A percentile compares a stretch with the other conserved stretches of the same genome.
Evolutionary conservation across 2,113 vertebrate species (phyloP).

Genomic region (Willisornis vidua): DNA sequence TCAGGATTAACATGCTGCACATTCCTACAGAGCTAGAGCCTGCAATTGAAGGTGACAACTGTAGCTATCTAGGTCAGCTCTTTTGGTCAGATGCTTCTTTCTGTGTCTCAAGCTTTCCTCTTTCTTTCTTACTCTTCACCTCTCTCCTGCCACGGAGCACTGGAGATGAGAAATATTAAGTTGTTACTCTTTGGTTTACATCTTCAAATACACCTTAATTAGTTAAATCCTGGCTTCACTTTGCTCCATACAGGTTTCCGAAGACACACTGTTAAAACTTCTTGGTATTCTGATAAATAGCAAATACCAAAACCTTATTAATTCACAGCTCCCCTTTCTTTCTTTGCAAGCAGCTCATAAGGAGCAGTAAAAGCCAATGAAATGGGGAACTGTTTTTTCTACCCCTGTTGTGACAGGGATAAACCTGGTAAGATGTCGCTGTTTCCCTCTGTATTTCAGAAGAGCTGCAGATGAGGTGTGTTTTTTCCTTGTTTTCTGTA

Average conservation of each 20-base stretch:
- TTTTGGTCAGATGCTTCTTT: neutral
- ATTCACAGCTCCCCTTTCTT: neutral
- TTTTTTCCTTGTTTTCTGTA: neutral
- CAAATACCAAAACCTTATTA: neutral
- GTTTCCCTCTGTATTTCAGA: neutral
- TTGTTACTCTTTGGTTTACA: neutral
- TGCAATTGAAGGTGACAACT: constrained; percentile 16
- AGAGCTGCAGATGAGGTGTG: neutral
- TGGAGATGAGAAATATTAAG: neutral
- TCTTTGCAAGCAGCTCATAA: neutral
- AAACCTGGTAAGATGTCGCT: neutral
- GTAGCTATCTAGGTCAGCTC: constrained; percentile 17
- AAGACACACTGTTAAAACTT: neutral
- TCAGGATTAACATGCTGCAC: neutral
- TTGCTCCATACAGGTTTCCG: neutral
- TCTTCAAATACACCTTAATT: neutral
- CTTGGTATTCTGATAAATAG: neutral
- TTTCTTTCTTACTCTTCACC: neutral
- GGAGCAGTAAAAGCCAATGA: neutral
- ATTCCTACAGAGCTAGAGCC: neutral
- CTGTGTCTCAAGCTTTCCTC: neutral
- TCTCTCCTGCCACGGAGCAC: neutral
- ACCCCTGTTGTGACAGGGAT: neutral
- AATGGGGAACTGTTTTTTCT: neutral
- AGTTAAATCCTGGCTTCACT: neutral